Conservation (phyloP, 2,113 vertebrate species). For the Embiotoca jacksoni region DNA sequence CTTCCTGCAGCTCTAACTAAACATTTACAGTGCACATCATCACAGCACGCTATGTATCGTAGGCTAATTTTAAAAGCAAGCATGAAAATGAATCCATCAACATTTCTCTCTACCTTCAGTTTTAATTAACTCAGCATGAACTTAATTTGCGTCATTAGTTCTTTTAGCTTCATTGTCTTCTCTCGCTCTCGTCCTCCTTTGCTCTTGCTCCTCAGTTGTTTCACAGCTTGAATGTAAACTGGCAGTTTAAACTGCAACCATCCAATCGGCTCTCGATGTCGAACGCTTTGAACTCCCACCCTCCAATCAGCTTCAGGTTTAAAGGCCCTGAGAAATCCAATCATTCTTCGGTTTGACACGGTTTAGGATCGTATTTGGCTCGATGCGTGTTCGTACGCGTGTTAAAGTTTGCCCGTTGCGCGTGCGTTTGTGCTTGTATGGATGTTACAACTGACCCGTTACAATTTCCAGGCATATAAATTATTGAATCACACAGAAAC, state of each 20-base stretch:
- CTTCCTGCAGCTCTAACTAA: not conserved
- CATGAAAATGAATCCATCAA: not conserved
- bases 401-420: not conserved
- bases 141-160: not conserved
- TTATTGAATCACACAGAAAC: not conserved
- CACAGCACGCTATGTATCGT: not conserved
- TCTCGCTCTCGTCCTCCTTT: not conserved
- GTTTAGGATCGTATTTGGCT: conserved; percentile 10
- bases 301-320: conserved; percentile 22
- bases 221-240: conserved; percentile 27
- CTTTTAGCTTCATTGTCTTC: not conserved
- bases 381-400: too few relatives aligned
- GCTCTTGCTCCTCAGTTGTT: not conserved
- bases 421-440: not conserved
- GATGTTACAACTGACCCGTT: not conserved
- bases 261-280: conserved; percentile 47
- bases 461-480: not conserved
- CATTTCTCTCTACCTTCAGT: not conserved
- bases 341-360: not conserved
- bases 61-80: not conserved
- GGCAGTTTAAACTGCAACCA: conserved; percentile 34
- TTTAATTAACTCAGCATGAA: conserved; percentile 4
- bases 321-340: conserved; percentile 3
- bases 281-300: conserved; percentile 26
- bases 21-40: not conserved